A percentile compares a stretch with the other conserved stretches of the same genome.
Conservation (phyloP, 2,113 vertebrate genomes). For the Rhabdornis inornatus region DNA sequence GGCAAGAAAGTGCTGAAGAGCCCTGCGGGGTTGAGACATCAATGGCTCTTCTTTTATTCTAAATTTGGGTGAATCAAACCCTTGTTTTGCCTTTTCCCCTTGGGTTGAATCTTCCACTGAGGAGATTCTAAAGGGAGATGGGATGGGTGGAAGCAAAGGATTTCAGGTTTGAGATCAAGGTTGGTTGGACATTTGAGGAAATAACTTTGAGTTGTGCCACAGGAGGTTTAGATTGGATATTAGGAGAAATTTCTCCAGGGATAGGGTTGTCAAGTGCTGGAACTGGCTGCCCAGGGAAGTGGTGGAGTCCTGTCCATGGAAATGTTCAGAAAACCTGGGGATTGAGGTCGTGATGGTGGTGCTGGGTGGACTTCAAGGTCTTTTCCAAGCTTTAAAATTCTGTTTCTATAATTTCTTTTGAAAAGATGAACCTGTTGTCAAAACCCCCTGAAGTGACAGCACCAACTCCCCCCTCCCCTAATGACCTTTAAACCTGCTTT, state of each 20-base stretch:
- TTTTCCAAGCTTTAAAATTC: background rate
- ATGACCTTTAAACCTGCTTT: background rate
- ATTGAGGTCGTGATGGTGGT: background rate
- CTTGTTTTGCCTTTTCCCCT: background rate
- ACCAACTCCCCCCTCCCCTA: background rate
- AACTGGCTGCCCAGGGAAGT: background rate
- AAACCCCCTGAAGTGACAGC: background rate
- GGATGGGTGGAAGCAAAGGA: background rate
- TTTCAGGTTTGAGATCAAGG: background rate
- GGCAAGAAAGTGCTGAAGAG: background rate
- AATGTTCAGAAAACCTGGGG: fast-evolving
- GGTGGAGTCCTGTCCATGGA: background rate
- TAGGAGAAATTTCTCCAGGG: background rate
- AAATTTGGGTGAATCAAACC: background rate
- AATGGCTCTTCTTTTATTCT: background rate
- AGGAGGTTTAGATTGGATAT: background rate
- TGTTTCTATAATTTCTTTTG: background rate
- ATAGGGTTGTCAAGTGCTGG: background rate
- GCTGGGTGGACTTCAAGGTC: background rate
- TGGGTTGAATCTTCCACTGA: background rate
- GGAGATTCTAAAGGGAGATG: background rate
- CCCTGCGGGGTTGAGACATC: background rate
- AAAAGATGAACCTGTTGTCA: background rate
- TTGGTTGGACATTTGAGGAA: background rate
- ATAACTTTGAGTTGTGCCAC: background rate